A percentile compares a stretch with the other conserved stretches of the same genome.
These are phyloP conservation scores for Platygyra sinensis DNA, from an alignment of 64 coral and sea anemone species.

Conservation along the genomic window DNA sequence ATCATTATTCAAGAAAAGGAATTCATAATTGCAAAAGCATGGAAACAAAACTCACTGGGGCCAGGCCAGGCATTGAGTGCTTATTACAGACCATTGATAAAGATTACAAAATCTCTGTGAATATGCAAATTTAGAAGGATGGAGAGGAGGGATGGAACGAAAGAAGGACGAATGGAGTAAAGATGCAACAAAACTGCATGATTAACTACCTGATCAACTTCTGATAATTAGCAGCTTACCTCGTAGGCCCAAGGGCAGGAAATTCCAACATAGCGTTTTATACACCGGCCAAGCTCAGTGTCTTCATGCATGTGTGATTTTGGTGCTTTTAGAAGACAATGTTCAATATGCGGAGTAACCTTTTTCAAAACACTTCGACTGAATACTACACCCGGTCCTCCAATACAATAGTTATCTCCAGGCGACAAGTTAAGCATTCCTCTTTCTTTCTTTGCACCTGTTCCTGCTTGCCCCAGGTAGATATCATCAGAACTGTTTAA, in stretches of 20 bases:
- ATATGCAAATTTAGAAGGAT: too few relatives aligned
- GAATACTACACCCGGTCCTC: slow-evolving; percentile 84
- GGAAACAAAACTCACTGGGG: too few relatives aligned
- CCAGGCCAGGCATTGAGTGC: too few relatives aligned
- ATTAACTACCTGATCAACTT: too few relatives aligned
- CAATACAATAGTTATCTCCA: slow-evolving; percentile 94
- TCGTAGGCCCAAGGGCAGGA: slow-evolving; percentile 92
- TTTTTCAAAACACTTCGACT: slow-evolving; percentile 88
- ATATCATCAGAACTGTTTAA: slow-evolving; percentile 92
- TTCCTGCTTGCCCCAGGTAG: slow-evolving; percentile 88
- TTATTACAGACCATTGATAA: too few relatives aligned
- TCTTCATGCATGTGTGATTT: slow-evolving; percentile 80
- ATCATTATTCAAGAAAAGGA: too few relatives aligned
- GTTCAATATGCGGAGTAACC: slow-evolving; percentile 77
- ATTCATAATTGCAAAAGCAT: too few relatives aligned
- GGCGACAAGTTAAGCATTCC: slow-evolving; percentile 57
- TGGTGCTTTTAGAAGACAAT: slow-evolving; percentile 78
- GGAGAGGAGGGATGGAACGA: too few relatives aligned
- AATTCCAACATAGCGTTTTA: slow-evolving; percentile 84
- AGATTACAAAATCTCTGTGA: too few relatives aligned
- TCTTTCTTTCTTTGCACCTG: slow-evolving; percentile 61
- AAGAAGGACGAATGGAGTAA: too few relatives aligned
- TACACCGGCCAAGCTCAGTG: slow-evolving; percentile 83
- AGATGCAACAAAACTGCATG: too few relatives aligned
- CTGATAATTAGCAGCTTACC: slow-evolving; percentile 40